Conservation (phyloP, 2,888 invertebrate species). For the Nemapogon koenigi region DNA sequence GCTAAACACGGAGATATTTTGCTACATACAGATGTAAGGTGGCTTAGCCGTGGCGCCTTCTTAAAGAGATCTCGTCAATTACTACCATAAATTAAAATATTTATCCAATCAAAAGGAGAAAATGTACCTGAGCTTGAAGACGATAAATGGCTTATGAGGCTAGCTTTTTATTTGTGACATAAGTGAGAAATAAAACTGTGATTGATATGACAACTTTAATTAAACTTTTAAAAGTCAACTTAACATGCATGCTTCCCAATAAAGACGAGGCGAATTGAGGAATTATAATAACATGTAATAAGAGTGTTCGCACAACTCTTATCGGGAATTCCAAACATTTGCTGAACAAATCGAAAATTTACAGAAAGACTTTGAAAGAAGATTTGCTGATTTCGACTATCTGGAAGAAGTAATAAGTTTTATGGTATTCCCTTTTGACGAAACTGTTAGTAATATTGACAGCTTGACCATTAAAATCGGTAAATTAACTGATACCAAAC, state of each 20-base stretch:
- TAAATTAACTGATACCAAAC: background rate
- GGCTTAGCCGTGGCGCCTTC: constrained; percentile 7
- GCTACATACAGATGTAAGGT: constrained; percentile 3
- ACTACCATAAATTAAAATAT: background rate
- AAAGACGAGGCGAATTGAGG: no score
- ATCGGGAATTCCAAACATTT: no score
- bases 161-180: no score
- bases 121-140: no score
- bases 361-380: constrained; percentile 1
- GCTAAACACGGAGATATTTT: constrained; percentile 3
- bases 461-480: background rate
- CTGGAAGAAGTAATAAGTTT: constrained; percentile 4
- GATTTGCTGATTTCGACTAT: background rate
- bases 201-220: no score
- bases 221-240: no score
- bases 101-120: background rate
- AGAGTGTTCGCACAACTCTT: no score
- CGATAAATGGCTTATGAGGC: no score
- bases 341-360: constrained; percentile 3
- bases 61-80: constrained; percentile 1
- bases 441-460: constrained; percentile 2
- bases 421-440: no score
- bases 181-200: no score
- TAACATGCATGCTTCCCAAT: no score
- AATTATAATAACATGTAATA: no score